Conservation (phyloP, 2,797 vertebrate species). For the Eulemur coronatus region DNA sequence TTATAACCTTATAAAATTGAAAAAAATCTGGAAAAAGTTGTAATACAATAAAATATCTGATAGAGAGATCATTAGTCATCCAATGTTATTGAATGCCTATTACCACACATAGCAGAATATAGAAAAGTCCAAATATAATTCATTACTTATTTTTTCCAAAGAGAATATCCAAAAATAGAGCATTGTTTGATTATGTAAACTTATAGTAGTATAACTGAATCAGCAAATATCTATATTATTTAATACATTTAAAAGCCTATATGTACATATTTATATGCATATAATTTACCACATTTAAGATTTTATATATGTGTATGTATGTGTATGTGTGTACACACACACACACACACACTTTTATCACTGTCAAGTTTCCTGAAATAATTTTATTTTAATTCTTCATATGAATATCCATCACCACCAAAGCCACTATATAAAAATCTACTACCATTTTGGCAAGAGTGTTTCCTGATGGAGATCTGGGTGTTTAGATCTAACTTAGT, state of each 20-base stretch:
- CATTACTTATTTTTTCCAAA: not conserved
- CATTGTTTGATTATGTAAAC: not conserved
- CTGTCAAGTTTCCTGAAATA: not conserved
- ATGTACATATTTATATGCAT: not conserved
- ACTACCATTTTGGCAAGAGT: not conserved
- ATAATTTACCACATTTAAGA: not conserved
- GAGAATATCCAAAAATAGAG: not conserved
- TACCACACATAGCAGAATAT: not conserved
- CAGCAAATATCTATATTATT: not conserved
- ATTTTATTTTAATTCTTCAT: not conserved
- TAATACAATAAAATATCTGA: not conserved
- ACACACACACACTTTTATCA: not conserved
- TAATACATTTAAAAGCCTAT: not conserved
- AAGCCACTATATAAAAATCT: not conserved
- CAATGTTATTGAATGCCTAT: not conserved
- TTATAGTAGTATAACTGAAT: not conserved
- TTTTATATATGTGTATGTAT: not conserved
- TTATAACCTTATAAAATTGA: not conserved
- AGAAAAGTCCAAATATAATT: not conserved
- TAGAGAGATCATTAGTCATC: not conserved
- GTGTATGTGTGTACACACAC: rapidly evolving
- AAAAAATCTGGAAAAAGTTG: not conserved
- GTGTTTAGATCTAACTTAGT: not conserved
- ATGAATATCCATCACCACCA: not conserved
- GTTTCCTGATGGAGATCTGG: not conserved